Evolutionary conservation across 1,140 invertebrate genomes (phyloP).

Genomic region (Pseudomyrmex concolor): DNA sequence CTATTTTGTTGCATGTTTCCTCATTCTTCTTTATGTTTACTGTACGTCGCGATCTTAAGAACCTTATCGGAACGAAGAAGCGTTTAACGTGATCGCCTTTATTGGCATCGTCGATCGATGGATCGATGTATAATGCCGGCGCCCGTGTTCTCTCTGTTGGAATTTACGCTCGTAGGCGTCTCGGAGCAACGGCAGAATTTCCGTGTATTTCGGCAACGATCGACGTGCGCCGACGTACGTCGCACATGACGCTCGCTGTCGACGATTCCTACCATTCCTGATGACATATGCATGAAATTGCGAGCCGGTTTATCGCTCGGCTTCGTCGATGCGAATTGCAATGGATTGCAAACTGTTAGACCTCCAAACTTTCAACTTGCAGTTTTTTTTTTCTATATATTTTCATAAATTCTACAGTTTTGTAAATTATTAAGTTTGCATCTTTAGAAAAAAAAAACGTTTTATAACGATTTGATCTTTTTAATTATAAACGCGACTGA

Average conservation of each 20-base stretch:
- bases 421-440: too few relatives aligned
- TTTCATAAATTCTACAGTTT: too few relatives aligned
- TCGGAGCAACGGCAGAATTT: constrained; percentile 64
- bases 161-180: constrained; percentile 55
- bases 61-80: constrained; percentile 13
- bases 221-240: constrained; percentile 63
- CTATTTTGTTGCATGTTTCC: not conserved
- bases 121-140: constrained; percentile 58
- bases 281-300: constrained; percentile 74
- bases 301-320: constrained; percentile 60
- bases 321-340: constrained; percentile 57
- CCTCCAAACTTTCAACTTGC: not conserved
- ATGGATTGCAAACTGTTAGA: constrained; percentile 37
- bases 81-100: constrained; percentile 1
- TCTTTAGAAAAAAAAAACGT: too few relatives aligned
- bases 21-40: not conserved
- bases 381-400: too few relatives aligned
- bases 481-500: not conserved
- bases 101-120: constrained; percentile 58
- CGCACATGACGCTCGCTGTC: constrained; percentile 59
- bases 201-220: constrained; percentile 68
- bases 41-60: constrained; percentile 15
- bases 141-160: constrained; percentile 29
- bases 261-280: constrained; percentile 60
- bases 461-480: not conserved